Evolutionary conservation across 2,797 vertebrate species (phyloP).

Genomic region (Malacoctenus gilli): DNA sequence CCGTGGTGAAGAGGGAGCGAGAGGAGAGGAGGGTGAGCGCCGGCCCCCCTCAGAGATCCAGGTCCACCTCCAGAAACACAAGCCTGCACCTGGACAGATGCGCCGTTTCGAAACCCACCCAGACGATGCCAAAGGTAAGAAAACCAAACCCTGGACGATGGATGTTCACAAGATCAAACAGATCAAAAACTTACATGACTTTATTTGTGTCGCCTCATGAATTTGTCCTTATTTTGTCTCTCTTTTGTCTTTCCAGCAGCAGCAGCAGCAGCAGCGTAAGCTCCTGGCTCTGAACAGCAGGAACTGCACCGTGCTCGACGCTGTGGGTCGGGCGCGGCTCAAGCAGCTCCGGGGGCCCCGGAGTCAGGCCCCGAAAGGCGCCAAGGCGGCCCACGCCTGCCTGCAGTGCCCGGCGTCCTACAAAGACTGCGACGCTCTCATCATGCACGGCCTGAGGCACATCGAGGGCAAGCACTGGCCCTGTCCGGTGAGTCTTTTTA

Average conservation of each 20-base stretch:
- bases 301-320: conserved; percentile 67
- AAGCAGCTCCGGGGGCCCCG: conserved; percentile 77
- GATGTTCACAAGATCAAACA: no score
- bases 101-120: conserved; percentile 41
- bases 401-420: conserved; percentile 77
- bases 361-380: conserved; percentile 72
- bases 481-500: conserved; percentile 79
- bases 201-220: no score
- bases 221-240: no score
- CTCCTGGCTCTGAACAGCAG: conserved; percentile 55
- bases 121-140: conserved; percentile 65
- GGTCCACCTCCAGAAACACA: conserved; percentile 31
- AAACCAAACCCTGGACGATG: no score
- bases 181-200: no score
- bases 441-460: conserved; percentile 84
- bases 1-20: conserved; percentile 69
- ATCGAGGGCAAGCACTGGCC: conserved; percentile 86
- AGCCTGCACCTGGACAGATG: conserved; percentile 39
- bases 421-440: conserved; percentile 82
- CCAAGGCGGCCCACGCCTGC: conserved; percentile 77
- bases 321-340: conserved; percentile 69
- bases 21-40: conserved; percentile 63
- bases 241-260: conserved; percentile 68
- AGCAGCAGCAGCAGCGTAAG: no score
- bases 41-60: conserved; percentile 34